Conservation (phyloP, 2,797 vertebrate genomes). For the Sebastes umbrosus region DNA sequence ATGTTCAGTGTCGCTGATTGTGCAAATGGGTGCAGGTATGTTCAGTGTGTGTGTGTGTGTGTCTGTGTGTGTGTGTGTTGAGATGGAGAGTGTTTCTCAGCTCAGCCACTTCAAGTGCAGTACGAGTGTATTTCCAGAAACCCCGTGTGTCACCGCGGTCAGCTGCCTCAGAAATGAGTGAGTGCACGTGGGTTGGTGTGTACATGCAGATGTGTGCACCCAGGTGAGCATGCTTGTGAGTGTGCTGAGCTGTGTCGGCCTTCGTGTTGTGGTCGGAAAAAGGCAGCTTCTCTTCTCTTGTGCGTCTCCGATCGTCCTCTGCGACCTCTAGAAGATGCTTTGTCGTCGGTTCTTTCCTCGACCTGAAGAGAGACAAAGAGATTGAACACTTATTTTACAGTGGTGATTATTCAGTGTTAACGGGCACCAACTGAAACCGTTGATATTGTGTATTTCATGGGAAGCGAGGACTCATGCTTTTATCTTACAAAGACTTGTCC, state of each 20-base stretch:
- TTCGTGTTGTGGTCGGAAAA: slow-evolving; percentile 5
- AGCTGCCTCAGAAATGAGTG: slow-evolving; percentile 38
- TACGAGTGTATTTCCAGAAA: slow-evolving; percentile 19
- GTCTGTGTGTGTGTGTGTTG: not conserved
- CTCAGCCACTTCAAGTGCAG: slow-evolving; percentile 32
- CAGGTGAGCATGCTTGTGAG: slow-evolving; percentile 19
- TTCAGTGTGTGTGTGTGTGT: not conserved
- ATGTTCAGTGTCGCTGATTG: slow-evolving; percentile 31
- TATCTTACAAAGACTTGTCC: not conserved
- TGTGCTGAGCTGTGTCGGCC: slow-evolving; percentile 26
- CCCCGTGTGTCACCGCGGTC: not conserved
- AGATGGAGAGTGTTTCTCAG: slow-evolving; percentile 1
- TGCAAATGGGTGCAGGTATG: slow-evolving; percentile 38
- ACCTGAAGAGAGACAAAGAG: slow-evolving; percentile 73
- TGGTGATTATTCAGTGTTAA: not conserved
- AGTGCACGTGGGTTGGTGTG: not conserved
- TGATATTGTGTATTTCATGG: not conserved
- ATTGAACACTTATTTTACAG: not conserved
- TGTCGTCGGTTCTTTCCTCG: slow-evolving; percentile 94
- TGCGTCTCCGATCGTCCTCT: not conserved
- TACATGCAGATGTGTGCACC: not conserved
- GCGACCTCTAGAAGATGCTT: slow-evolving; percentile 89
- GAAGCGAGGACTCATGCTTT: not conserved
- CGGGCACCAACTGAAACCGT: not conserved
- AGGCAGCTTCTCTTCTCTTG: slow-evolving; percentile 26